Base-by-base conservation (phyloP, 2,113 vertebrate genomes). In the Sapayoa aenigma region DNA sequence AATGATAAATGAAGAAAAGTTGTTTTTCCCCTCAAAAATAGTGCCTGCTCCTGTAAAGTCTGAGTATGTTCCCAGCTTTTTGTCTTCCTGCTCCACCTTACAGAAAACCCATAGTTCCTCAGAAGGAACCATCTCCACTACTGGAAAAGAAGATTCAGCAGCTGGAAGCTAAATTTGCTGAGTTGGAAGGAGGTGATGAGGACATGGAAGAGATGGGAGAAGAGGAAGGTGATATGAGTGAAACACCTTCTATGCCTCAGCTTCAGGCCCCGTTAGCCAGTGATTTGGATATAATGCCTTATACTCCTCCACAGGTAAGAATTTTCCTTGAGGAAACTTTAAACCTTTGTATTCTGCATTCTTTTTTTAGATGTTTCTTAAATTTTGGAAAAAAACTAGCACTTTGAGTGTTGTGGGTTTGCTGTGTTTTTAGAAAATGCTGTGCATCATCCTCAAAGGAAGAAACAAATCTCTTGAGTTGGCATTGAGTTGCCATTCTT, bases 121-220 rank as follows among this genome's bases (percentile, higher is more conserved):
- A 99, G 97, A 99, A 99, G 82, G 99, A 99, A 60, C 99, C 99
- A 4, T 99, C 99, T 83, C 99, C 99, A 30, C 98, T 99, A 47
- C 97, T 99, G 90, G 99, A 99, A 97, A 99, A 98, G 97, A 99
- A 99, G 97, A 99, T 99, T 78, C 99, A 99, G 79, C 98, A 99
- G 94, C 97, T 99, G 87, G 99, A 99, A 97, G 99, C 99, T 35
- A 99, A 99, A 97, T 99, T 99, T 98, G 99, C 99, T 1, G 99
- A 99, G 89, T 98, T 99, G 98, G 99, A 98, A 97, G 98, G 98
- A 90, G 98, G 98, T 1, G 99, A 99, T 81, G 99, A 99, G 90
- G 99, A 99, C 75, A 98, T 99, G 63, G 99, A 99, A 91, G 99
- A 99, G 63, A 98, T 99, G 95, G 99, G 98, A 84, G 99, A 99